Conservation (phyloP, 2,113 vertebrate genomes). For the Protobothrops mucrosquamatus region DNA sequence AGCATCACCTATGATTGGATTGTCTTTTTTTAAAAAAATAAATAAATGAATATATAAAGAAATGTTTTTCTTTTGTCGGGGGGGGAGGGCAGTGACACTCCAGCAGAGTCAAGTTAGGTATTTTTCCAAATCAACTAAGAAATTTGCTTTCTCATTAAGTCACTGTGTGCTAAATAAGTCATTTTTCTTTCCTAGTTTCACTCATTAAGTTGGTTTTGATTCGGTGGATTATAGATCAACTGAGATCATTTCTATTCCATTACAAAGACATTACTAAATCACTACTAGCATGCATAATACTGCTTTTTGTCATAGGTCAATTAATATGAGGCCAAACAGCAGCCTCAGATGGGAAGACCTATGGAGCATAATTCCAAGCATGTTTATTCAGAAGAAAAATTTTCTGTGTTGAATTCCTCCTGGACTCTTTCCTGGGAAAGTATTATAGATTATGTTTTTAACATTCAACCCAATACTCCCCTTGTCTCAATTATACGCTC, state of each 20-base stretch:
- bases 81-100: no score
- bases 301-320: not conserved
- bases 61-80: not conserved
- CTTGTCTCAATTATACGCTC: constrained; percentile 1
- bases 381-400: not conserved
- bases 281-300: not conserved
- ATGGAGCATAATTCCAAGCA: not conserved
- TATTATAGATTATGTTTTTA: not conserved
- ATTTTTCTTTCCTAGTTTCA: not conserved
- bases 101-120: not conserved
- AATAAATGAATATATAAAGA: not conserved
- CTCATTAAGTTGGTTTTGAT: not conserved
- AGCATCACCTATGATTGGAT: not conserved
- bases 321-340: not conserved
- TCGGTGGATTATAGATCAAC: not conserved
- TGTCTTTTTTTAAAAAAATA: not conserved
- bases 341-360: not conserved
- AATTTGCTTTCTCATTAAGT: not conserved
- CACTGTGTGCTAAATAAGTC: not conserved
- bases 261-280: not conserved
- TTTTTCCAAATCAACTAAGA: not conserved
- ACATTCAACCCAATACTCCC: not conserved
- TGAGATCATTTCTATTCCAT: not conserved
- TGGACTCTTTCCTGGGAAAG: not conserved
- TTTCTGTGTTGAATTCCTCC: not conserved